These are phyloP conservation scores for Poeciliopsis presidionis DNA, from an alignment of 2,797 vertebrate species.

Conservation along the genomic window DNA sequence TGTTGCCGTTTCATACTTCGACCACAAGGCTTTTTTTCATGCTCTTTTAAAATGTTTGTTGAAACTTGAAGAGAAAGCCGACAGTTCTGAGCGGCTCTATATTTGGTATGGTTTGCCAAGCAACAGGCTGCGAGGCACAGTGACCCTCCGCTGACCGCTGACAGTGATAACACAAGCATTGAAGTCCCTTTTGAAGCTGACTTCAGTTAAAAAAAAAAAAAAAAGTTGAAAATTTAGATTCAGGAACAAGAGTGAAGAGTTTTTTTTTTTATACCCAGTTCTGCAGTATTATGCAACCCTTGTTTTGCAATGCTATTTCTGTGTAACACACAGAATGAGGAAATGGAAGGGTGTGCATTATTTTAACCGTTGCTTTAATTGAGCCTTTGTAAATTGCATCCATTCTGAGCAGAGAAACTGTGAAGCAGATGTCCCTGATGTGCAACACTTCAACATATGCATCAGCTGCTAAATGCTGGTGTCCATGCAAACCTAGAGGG, in stretches of 20 bases:
- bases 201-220: conserved; percentile 24
- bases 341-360: conserved; percentile 28
- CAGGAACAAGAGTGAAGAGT: conserved; percentile 40
- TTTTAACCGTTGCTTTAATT: neutral
- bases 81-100: conserved; percentile 15
- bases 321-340: conserved; percentile 32
- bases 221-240: conserved; percentile 19
- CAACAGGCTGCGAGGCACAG: conserved; percentile 24
- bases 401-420: neutral
- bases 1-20: neutral
- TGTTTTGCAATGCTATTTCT: conserved; percentile 64
- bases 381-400: conserved; percentile 1
- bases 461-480: conserved; percentile 24
- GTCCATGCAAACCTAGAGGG: conserved; percentile 3
- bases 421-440: conserved; percentile 13
- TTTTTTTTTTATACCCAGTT: conserved; percentile 40
- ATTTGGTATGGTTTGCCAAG: conserved; percentile 25
- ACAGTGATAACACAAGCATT: conserved; percentile 18
- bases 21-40: neutral
- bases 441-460: conserved; percentile 4
- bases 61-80: conserved; percentile 26
- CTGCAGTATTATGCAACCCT: conserved; percentile 60
- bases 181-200: conserved; percentile 30
- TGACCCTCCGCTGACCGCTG: conserved; percentile 22
- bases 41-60: conserved; percentile 12